Percentiles rank a stretch among this genome's conserved stretches.
These are phyloP conservation scores for Poecilia velifera DNA, from an alignment of 2,797 vertebrate genomes.

Conservation along the genomic window DNA sequence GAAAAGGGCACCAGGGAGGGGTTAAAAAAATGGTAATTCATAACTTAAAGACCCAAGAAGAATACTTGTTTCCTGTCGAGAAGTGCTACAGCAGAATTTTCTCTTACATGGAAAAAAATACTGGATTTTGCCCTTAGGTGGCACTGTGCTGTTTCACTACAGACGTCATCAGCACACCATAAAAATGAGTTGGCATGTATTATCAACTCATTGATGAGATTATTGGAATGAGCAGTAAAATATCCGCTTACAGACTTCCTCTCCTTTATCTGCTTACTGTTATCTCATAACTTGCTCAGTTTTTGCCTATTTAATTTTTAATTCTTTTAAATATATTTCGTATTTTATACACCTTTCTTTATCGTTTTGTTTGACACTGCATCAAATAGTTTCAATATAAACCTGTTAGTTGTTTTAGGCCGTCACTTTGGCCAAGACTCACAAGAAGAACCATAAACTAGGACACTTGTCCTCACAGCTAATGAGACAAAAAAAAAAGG, in stretches of 20 bases:
- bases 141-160: background rate
- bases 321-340: background rate
- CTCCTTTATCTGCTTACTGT: background rate
- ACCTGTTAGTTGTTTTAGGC: background rate
- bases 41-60: background rate
- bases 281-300: background rate
- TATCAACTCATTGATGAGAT: background rate
- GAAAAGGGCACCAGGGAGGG: background rate
- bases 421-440: background rate
- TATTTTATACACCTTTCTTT: background rate
- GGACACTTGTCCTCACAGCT: background rate
- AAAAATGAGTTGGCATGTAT: background rate
- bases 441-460: background rate
- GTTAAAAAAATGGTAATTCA: background rate
- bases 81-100: background rate
- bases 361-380: background rate
- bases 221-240: background rate
- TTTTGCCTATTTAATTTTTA: background rate
- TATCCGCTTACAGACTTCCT: background rate
- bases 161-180: background rate
- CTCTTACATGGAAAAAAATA: background rate
- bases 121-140: background rate
- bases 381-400: background rate
- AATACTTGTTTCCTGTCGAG: background rate
- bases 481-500: background rate